phyloP scores from a whole-genome alignment of 1,140 invertebrate genomes.

The Papilio aristodemus region DNA sequence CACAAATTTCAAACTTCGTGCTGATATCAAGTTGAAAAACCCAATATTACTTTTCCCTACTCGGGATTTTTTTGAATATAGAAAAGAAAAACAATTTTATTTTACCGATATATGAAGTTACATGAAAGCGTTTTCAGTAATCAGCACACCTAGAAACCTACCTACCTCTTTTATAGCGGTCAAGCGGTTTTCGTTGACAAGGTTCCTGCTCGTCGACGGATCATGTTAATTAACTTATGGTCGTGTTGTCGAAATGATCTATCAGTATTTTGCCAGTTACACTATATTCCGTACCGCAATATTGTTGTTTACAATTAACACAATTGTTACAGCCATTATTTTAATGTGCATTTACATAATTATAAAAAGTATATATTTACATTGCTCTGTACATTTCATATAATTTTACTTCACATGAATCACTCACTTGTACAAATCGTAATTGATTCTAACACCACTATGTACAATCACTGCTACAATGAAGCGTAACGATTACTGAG shows the following conservation, averaged over 20 bases:
- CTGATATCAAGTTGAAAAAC: no score
- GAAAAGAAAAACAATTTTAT: no score
- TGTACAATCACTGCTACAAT: not conserved
- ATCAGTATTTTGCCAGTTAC: not conserved
- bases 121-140: not conserved
- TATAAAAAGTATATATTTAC: not conserved
- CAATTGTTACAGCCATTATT: not conserved
- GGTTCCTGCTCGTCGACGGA: not conserved
- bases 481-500: not conserved
- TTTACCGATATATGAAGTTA: not conserved
- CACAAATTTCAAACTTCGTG: no score
- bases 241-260: constrained; percentile 4
- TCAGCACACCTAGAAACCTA: not conserved
- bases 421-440: not conserved
- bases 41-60: no score
- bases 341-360: not conserved
- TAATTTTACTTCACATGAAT: not conserved
- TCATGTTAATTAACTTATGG: constrained; percentile 4
- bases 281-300: not conserved
- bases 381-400: not conserved
- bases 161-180: constrained; percentile 1
- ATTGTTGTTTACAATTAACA: not conserved
- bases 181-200: constrained; percentile 18
- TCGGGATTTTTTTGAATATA: no score
- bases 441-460: not conserved